Evolutionary conservation across 1,140 invertebrate genomes (phyloP), one percentile per base, ranked within the genome.

Genomic region (Pseudomyrmex sp.): DNA sequence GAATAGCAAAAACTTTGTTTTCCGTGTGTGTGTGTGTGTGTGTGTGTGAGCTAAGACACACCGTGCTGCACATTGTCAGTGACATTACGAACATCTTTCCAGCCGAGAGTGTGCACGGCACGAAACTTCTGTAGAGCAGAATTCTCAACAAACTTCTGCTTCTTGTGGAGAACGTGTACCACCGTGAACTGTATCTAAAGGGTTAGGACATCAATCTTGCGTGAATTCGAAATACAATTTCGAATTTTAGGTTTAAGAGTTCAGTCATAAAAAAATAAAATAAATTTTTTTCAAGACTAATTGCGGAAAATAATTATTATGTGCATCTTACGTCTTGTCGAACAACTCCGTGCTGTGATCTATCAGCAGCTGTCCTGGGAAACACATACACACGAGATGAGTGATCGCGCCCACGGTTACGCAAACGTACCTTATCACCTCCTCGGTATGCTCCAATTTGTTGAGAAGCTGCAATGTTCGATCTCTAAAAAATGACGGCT

Each of bases 301-400:
- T 26, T 26, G 26, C 26, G 26, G 26, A 26, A 26, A 26, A 26
- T 26, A 26, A 26, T 26, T 73, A 10, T 20, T 72, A 58, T 44
- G 3, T 46, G n/a, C 44, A 44, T 58, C 52, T 59, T 58, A 73
- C 54, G 13, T 8, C n/a, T 35, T 44, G 58, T 73, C 54, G 20
- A 73, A 73, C 18, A 73, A n/a, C 10, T 73, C 13, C 26, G 44
- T 10, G 54, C 70, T 73, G 35, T 73, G 54, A 18, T 73, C 70
- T 35, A 73, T 73, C 54, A 73, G 20, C 44, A n/a, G 35, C 7
- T 73, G 70, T 2, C 70, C 70, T 8, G 70, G 54, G 26, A 73
- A 7, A 8, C n/a, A 15, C 70, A 73, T 46, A 10, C 26, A 58
- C n/a, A 73, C 3, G 20, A 73, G 52, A 73, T 73, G 70, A 10